A percentile compares a stretch with the other conserved stretches of the same genome.
Evolutionary conservation across 2,888 invertebrate species (phyloP).

Genomic region (Drosophila mercatorum): DNA sequence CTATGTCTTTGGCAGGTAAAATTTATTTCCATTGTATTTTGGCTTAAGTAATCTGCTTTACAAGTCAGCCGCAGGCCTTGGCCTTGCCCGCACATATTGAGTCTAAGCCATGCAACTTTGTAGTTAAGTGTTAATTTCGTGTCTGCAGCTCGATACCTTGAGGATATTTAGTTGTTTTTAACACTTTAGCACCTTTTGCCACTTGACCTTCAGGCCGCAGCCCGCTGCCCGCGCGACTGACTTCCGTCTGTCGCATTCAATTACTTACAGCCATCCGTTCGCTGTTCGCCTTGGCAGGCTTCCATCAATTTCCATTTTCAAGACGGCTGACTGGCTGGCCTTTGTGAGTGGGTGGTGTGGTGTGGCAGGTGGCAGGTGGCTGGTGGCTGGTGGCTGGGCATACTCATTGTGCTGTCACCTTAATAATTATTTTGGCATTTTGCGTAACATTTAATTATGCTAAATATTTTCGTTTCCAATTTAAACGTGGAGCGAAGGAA

Average conservation of each 20-base stretch:
- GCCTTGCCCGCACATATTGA: background rate
- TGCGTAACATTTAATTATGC: conserved; percentile 69
- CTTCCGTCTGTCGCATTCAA: conserved; percentile 45
- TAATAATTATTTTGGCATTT: conserved; percentile 73
- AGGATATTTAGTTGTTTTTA: conserved; percentile 37
- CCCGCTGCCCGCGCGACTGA: background rate
- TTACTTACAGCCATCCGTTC: conserved; percentile 43
- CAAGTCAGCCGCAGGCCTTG: conserved; percentile 18
- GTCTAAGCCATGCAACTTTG: background rate
- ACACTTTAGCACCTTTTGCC: conserved; percentile 32
- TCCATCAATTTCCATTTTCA: conserved; percentile 61
- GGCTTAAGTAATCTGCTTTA: background rate
- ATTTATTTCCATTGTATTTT: conserved; percentile 10
- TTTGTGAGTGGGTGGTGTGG: background rate
- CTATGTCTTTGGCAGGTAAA: conserved; percentile 36
- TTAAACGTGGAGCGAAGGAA: conserved; percentile 14
- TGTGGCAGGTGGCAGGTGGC: too few relatives aligned
- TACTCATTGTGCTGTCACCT: conserved; percentile 71
- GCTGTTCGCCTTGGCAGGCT: conserved; percentile 8
- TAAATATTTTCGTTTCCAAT: conserved; percentile 59
- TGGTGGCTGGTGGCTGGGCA: background rate
- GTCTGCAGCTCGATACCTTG: conserved; percentile 13
- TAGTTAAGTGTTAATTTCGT: conserved; percentile 11
- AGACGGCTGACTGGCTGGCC: conserved; percentile 1
- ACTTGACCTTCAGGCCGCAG: conserved; percentile 1